Conservation (phyloP, 2,888 invertebrate genomes). For the Cotesia congregata region DNA sequence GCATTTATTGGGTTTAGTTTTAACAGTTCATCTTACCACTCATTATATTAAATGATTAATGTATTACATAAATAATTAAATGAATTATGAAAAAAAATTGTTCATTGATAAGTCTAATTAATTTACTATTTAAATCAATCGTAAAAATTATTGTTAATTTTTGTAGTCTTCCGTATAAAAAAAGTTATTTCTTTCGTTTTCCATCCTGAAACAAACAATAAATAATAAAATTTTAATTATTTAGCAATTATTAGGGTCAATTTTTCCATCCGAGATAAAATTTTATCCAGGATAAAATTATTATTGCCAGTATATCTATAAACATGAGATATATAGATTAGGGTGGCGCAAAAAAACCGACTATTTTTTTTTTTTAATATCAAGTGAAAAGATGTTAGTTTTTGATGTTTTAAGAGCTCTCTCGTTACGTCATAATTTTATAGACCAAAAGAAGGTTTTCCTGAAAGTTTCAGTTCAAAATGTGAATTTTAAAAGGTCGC, state of each 20-base stretch:
- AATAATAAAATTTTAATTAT: constrained; percentile 1
- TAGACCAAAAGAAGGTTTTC: too few relatives aligned
- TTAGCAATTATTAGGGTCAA: not conserved
- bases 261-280: too few relatives aligned
- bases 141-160: not conserved
- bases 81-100: not conserved
- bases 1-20: not conserved
- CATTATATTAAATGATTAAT: not conserved
- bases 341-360: too few relatives aligned
- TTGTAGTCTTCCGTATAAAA: not conserved
- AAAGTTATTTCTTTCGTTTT: constrained; percentile 16
- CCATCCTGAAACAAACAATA: constrained; percentile 14
- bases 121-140: not conserved
- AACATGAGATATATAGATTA: too few relatives aligned
- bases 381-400: too few relatives aligned
- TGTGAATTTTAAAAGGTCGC: too few relatives aligned
- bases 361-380: too few relatives aligned
- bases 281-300: too few relatives aligned
- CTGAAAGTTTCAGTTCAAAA: too few relatives aligned
- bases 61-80: not conserved
- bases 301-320: too few relatives aligned
- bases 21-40: not conserved
- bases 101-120: not conserved
- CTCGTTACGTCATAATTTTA: too few relatives aligned
- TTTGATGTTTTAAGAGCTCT: too few relatives aligned